Conservation (phyloP, 1,140 invertebrate species). For the Bradysia coprophila region DNA sequence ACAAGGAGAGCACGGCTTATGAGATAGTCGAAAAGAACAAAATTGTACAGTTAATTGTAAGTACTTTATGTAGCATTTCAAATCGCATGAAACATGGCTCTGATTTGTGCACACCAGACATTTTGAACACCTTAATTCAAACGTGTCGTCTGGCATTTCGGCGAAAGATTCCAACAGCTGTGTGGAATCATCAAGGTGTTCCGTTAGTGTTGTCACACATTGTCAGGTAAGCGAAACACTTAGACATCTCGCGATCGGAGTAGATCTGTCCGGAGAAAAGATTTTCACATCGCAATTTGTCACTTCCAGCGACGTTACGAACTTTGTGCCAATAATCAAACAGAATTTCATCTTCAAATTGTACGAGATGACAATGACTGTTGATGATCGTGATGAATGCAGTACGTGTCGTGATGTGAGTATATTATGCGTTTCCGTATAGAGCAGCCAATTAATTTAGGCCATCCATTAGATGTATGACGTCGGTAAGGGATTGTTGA, state of each 20-base stretch:
- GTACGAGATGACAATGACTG: slow-evolving; percentile 17
- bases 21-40: background rate
- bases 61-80: background rate
- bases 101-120: slow-evolving; percentile 17
- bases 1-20: background rate
- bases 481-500: slow-evolving; percentile 17
- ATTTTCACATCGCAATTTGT: too few species aligned
- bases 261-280: too few species aligned
- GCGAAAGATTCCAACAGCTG: background rate
- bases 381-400: slow-evolving; percentile 3
- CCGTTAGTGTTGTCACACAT: background rate
- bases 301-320: background rate
- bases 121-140: slow-evolving; percentile 10
- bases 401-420: slow-evolving; percentile 9
- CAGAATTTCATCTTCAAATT: slow-evolving; percentile 19
- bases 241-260: too few species aligned
- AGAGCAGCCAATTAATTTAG: too few species aligned
- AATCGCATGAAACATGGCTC: background rate
- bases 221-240: too few species aligned
- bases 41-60: background rate
- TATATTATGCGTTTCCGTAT: too few species aligned
- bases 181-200: background rate
- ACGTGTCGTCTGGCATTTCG: background rate
- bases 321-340: slow-evolving; percentile 20
- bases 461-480: slow-evolving; percentile 12